A percentile compares a stretch with the other conserved stretches of the same genome.
phyloP scores from a whole-genome alignment of 2,113 vertebrate species.

The Uropsilus gracilis region DNA sequence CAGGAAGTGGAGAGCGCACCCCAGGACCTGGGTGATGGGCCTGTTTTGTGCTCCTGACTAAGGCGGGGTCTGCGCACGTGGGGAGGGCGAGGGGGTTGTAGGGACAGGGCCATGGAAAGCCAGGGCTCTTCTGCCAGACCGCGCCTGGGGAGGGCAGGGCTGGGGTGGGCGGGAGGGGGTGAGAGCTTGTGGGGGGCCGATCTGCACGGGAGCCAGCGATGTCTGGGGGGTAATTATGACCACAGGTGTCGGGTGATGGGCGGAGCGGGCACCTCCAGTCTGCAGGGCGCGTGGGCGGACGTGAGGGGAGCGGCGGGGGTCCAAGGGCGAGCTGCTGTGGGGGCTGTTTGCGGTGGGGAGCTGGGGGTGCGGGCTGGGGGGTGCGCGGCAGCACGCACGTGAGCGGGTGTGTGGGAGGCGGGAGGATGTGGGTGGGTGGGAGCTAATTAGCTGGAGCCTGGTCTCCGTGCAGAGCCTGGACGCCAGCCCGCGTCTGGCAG shows the following conservation, averaged over 20 bases:
- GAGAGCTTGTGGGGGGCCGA: too few relatives aligned
- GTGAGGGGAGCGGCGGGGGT: background rate
- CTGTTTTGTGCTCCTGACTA: too few relatives aligned
- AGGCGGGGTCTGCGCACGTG: background rate
- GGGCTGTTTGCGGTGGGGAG: background rate
- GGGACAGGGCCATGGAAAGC: background rate
- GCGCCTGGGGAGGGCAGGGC: too few relatives aligned
- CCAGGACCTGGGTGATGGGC: too few relatives aligned
- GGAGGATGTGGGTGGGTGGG: constrained; percentile 49
- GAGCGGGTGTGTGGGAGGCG: constrained; percentile 44
- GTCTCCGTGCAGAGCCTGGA: constrained; percentile 50
- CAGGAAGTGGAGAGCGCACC: too few relatives aligned
- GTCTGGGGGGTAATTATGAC: background rate
- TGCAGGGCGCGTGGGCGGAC: background rate
- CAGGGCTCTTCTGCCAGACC: too few relatives aligned
- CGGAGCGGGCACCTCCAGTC: too few relatives aligned
- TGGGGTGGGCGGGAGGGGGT: background rate
- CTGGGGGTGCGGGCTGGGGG: background rate
- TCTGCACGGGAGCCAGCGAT: too few relatives aligned
- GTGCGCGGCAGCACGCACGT: background rate
- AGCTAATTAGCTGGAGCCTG: constrained; percentile 61
- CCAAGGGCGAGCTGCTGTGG: background rate
- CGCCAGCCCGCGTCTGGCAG: constrained; percentile 65
- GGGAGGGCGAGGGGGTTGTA: too few relatives aligned
- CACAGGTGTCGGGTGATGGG: background rate